Evolutionary conservation across 2,797 vertebrate genomes (phyloP).

Genomic region (Pantherophis alleghaniensis): DNA sequence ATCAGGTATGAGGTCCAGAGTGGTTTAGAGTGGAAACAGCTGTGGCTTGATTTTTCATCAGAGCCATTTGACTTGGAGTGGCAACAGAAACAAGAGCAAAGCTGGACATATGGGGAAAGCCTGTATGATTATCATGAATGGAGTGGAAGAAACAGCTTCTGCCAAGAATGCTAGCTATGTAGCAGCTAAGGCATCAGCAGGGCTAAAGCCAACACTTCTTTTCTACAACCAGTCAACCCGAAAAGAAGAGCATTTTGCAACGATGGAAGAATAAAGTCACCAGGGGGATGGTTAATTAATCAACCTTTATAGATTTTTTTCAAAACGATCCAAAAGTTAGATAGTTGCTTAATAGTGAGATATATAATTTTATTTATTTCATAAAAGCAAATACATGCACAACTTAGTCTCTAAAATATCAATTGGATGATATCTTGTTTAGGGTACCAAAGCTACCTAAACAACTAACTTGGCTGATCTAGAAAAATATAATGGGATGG

Average conservation of each 20-base stretch:
- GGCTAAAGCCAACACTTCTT: neutral
- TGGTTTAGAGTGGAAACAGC: slow-evolving; percentile 41
- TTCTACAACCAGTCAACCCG: neutral
- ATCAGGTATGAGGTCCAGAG: slow-evolving; percentile 38
- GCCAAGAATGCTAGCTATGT: neutral
- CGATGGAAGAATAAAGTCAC: neutral
- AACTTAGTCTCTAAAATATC: neutral
- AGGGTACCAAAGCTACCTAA: neutral
- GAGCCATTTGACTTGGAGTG: slow-evolving; percentile 36
- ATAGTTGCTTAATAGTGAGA: neutral
- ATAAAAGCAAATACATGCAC: neutral
- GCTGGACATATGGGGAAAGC: neutral
- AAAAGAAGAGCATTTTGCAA: neutral
- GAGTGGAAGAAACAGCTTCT: neutral
- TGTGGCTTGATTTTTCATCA: slow-evolving; percentile 47
- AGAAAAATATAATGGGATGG: neutral
- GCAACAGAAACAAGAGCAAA: slow-evolving; percentile 26
- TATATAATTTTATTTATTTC: neutral
- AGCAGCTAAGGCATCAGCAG: neutral
- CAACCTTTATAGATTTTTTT: neutral
- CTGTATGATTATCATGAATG: neutral
- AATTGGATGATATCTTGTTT: neutral
- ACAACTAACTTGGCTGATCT: neutral
- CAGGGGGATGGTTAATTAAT: neutral
- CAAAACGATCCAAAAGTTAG: neutral